phyloP scores from a whole-genome alignment of 2,797 vertebrate species.

The Hyperoplus immaculatus region DNA sequence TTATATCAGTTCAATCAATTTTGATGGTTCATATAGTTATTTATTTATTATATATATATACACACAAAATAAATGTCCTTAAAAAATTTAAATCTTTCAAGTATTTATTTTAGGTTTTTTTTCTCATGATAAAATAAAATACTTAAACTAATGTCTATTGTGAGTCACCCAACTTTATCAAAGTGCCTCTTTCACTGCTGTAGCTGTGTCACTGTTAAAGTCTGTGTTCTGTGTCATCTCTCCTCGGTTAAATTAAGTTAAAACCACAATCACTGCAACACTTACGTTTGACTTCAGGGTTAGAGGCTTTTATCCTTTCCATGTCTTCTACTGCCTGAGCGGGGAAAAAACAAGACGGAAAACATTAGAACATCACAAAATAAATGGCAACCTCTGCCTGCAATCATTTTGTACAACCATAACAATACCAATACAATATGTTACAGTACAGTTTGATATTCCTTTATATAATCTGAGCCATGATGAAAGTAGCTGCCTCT shows the following conservation, averaged over 20 bases:
- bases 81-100: no score
- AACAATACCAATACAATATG: neutral
- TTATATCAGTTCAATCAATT: no score
- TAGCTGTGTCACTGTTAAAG: no score
- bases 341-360: constrained; percentile 12
- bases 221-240: neutral
- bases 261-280: neutral
- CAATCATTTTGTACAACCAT: constrained; percentile 1
- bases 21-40: no score
- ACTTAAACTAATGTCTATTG: neutral
- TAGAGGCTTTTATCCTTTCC: constrained; percentile 87
- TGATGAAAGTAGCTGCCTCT: neutral
- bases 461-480: neutral
- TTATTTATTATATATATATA: no score
- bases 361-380: neutral
- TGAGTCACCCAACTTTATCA: neutral
- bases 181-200: neutral
- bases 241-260: neutral
- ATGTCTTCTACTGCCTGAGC: constrained; percentile 90
- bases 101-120: no score
- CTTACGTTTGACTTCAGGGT: constrained; percentile 80
- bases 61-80: no score
- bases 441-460: neutral
- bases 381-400: neutral
- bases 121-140: no score